Evolutionary conservation across 2,797 vertebrate genomes (phyloP).

Genomic region (Pangasius krempfi): DNA sequence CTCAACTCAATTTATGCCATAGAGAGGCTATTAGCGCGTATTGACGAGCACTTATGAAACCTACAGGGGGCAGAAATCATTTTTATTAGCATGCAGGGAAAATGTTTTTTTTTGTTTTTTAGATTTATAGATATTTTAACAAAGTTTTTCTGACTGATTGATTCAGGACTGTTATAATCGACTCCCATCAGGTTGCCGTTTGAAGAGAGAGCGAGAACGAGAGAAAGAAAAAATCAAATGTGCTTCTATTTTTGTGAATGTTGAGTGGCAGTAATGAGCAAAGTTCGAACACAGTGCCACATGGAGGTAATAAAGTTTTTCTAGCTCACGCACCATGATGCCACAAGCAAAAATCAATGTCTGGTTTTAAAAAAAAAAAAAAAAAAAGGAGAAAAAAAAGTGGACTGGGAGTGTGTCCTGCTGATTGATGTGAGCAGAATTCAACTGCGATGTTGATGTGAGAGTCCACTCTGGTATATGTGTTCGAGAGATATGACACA

Average conservation of each 20-base stretch:
- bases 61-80: slow-evolving; percentile 37
- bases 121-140: slow-evolving; percentile 15
- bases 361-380: neutral
- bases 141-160: slow-evolving; percentile 1
- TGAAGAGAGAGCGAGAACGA: neutral
- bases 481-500: slow-evolving; percentile 37
- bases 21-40: slow-evolving; percentile 32
- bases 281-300: neutral
- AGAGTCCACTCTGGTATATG: slow-evolving; percentile 34
- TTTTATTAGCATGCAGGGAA: slow-evolving; percentile 25
- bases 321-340: neutral
- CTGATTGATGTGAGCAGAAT: slow-evolving; percentile 48
- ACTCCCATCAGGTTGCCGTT: slow-evolving; percentile 24
- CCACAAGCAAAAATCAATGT: slow-evolving; percentile 25
- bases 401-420: slow-evolving; percentile 20
- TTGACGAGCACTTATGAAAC: slow-evolving; percentile 32
- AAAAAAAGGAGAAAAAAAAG: neutral
- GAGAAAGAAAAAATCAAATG: neutral
- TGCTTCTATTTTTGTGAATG: slow-evolving; percentile 14
- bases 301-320: neutral
- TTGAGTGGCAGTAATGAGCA: slow-evolving; percentile 7
- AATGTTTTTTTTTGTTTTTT: neutral
- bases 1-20: slow-evolving; percentile 45
- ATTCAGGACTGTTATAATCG: slow-evolving; percentile 1
- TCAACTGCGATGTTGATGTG: slow-evolving; percentile 42